phyloP scores from a whole-genome alignment of 2,888 invertebrate genomes.

The Lochmaea crataegi region DNA sequence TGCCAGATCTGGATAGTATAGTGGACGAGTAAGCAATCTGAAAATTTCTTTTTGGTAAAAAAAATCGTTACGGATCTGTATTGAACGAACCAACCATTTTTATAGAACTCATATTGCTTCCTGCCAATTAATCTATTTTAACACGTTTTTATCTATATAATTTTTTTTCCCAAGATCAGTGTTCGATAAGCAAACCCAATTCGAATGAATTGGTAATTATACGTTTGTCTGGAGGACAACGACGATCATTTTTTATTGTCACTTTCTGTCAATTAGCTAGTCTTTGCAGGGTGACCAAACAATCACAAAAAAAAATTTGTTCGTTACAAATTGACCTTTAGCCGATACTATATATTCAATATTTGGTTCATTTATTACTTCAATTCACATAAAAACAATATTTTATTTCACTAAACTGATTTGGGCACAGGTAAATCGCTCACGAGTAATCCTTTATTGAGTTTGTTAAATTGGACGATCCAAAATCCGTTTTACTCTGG shows the following conservation, averaged over 20 bases:
- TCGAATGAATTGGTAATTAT: constrained; percentile 21
- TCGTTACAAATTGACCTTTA: too few species aligned
- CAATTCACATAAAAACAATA: too few species aligned
- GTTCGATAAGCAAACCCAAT: constrained; percentile 17
- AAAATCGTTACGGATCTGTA: not conserved
- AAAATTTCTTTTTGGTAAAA: too few species aligned
- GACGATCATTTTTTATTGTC: constrained; percentile 17
- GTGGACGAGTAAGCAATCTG: too few species aligned
- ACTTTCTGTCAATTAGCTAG: constrained; percentile 10
- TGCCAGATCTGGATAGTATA: too few species aligned
- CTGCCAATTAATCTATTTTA: constrained; percentile 4
- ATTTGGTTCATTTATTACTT: too few species aligned
- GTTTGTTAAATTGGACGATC: too few species aligned
- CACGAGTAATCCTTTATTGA: too few species aligned
- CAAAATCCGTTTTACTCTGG: too few species aligned
- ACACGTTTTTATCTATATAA: constrained; percentile 16
- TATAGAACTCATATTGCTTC: not conserved
- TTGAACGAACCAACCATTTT: not conserved
- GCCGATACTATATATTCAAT: too few species aligned
- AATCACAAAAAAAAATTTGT: not conserved
- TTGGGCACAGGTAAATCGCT: too few species aligned
- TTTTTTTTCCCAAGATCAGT: constrained; percentile 20
- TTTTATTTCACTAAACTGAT: too few species aligned
- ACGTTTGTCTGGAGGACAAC: constrained; percentile 8
- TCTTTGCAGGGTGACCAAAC: not conserved